phyloP scores from a whole-genome alignment of 2,113 vertebrate genomes.

The Ceuthmochares aereus region DNA sequence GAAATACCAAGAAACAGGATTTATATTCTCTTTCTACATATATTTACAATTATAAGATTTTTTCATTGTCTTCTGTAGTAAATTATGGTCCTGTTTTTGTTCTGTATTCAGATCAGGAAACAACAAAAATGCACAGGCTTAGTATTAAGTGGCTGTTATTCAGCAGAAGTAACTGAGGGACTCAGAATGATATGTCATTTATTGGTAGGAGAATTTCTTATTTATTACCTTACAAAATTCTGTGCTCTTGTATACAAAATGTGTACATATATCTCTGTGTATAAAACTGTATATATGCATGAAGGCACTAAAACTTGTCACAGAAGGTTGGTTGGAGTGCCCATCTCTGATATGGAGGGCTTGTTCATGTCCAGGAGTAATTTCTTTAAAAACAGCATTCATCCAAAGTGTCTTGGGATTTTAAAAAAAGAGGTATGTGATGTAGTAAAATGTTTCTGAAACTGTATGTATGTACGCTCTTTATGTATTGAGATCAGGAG shows the following conservation, averaged over 20 bases:
- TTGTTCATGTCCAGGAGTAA: neutral
- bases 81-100: slow-evolving; percentile 76
- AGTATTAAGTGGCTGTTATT: neutral
- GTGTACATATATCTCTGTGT: neutral
- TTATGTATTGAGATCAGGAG: neutral
- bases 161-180: neutral
- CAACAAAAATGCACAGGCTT: slow-evolving; percentile 12
- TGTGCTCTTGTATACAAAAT: neutral
- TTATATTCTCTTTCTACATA: slow-evolving; percentile 73
- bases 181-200: neutral
- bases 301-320: neutral
- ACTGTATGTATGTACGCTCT: neutral
- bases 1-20: slow-evolving; percentile 57
- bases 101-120: slow-evolving; percentile 58
- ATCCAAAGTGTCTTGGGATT: neutral
- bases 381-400: neutral
- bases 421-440: neutral
- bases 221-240: neutral
- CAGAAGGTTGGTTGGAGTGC: neutral
- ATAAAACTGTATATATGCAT: neutral
- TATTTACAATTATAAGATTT: slow-evolving; percentile 71
- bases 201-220: neutral
- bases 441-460: neutral
- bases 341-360: neutral
- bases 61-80: slow-evolving; percentile 69